Evolutionary conservation across 2,797 vertebrate species (phyloP), one percentile per base, ranked within the genome.

Genomic region (Otolemur crassicaudatus): DNA sequence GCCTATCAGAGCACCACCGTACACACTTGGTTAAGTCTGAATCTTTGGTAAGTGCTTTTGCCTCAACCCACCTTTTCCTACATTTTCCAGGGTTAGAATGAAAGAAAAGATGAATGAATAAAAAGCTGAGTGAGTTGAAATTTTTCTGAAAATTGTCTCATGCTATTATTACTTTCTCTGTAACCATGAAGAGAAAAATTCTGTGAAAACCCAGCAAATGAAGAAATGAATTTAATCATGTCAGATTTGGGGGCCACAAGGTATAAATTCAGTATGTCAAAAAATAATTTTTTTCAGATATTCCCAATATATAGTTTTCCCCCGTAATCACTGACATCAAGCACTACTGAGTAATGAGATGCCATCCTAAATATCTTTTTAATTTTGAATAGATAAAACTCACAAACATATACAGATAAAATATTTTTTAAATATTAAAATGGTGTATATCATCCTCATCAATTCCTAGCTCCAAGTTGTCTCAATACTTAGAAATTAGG

Each of bases 211-310:
- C 1, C 65, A 76, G 25, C 56, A 95, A 95, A 87, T 65, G 27
- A 81, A 76, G 84, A 95, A 96, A 89, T 60, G 20, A 81, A 72
- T 87, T 92, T 73, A 76, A 89, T 80, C 76, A 65, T 86, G 20
- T 86, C n/a, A 4, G 16, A 69, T 20, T 87, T 92, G 23, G 86
- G 37, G 49, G 19, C 19, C 90, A 92, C 93, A 93, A 87, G 3
- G 92, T 37, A 92, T 63, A 13, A 10, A 92, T n/a, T 90, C 23
- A 3, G 23, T 84, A 5, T 82, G n/a, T 80, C 29, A 56, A 79
- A 87, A 93, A 46, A 53, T 80, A 40, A 4, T 56, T 53, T 96
- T 95, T 87, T 87, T 87, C 43, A 94, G 20, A 80, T 92, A 95
- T 56, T 93, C 46, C 69, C 16, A 58, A 43, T 43, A 43, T 43